Percentiles rank a stretch among this genome's conserved stretches.
Evolutionary conservation across 23 tunicate species (phyloP).

Genomic region (Ascidia mentula): DNA sequence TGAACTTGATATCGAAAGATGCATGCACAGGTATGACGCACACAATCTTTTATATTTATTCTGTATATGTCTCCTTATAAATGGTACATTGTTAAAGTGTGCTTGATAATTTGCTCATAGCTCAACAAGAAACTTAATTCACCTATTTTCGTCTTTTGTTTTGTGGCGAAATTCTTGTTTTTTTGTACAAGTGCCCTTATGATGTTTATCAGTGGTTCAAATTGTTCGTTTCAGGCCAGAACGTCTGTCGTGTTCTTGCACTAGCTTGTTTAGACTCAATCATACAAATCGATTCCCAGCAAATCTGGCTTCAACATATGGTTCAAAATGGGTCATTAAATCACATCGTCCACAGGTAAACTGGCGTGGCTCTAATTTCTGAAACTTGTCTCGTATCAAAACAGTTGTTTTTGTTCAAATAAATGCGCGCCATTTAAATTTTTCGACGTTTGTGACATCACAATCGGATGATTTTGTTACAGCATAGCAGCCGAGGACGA

Average conservation of each 20-base stretch:
- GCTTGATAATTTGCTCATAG: not conserved
- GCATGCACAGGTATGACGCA: conserved; percentile 57
- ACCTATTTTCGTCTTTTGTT: not conserved
- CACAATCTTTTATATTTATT: no score
- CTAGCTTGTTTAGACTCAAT: conserved; percentile 77
- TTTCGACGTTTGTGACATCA: no score
- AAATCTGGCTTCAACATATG: conserved; percentile 81
- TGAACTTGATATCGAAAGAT: conserved; percentile 72
- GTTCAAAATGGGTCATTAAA: conserved; percentile 68
- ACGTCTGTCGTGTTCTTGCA: conserved; percentile 76
- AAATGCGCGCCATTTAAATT: no score
- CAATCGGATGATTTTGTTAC: no score
- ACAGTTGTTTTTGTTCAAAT: no score
- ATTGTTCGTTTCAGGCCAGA: conserved; percentile 69
- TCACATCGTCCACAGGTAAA: conserved; percentile 80
- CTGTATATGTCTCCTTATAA: no score
- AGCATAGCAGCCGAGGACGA: conserved; percentile 71
- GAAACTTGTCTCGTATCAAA: no score
- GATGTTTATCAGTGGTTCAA: no score
- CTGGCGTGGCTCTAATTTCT: no score
- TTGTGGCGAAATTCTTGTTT: no score
- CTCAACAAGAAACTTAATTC: not conserved
- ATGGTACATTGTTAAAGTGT: not conserved
- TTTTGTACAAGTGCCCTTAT: no score
- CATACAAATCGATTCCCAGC: conserved; percentile 58